Evolutionary conservation across 1,140 invertebrate species (phyloP).

Genomic region (Temnothorax nylanderi): DNA sequence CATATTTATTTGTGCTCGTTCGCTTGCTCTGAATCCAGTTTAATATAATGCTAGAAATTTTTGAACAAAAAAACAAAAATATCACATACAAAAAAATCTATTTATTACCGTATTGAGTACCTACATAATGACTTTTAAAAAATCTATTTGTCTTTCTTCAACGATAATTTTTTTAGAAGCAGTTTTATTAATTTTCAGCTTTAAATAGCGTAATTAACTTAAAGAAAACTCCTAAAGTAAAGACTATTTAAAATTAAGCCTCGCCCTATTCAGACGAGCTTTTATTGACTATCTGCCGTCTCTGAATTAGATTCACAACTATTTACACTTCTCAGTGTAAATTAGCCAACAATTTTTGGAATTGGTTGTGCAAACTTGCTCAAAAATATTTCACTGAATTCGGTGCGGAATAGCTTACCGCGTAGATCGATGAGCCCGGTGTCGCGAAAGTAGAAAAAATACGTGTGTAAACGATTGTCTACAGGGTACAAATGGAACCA

Average conservation of each 20-base stretch:
- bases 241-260: not conserved
- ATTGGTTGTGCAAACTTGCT: not conserved
- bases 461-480: conserved; percentile 48
- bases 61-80: not conserved
- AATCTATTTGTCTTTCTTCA: not conserved
- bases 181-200: not conserved
- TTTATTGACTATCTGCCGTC: not conserved
- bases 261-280: not conserved
- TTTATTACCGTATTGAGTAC: not conserved
- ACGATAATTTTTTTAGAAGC: not conserved
- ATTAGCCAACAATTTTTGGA: not conserved
- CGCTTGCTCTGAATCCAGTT: not conserved
- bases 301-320: not conserved
- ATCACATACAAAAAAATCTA: not conserved
- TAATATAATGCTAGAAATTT: not conserved
- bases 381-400: not conserved
- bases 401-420: not conserved
- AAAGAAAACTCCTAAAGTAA: not conserved
- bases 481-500: conserved; percentile 41
- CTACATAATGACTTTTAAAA: not conserved
- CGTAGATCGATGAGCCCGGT: conserved; percentile 4
- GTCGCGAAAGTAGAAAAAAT: conserved; percentile 27
- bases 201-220: not conserved
- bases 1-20: not conserved
- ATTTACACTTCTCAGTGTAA: not conserved